Percentiles rank a stretch among this genome's conserved stretches.
These are phyloP conservation scores for Notodonta dromedarius DNA, from an alignment of 2,888 invertebrate species.

Conservation along the genomic window DNA sequence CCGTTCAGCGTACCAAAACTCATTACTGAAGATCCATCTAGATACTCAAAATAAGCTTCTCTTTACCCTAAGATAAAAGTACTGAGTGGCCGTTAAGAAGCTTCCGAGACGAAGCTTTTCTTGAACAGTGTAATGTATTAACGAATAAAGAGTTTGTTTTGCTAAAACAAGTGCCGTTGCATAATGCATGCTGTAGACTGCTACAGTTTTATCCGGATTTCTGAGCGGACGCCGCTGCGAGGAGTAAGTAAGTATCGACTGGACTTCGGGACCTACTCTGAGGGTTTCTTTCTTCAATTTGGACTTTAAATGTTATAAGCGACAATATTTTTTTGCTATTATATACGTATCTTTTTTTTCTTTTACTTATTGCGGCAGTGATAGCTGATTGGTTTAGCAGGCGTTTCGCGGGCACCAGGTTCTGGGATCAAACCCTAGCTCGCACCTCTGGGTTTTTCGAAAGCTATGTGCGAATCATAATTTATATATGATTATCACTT, in stretches of 20 bases:
- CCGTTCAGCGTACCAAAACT: neutral
- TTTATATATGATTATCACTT: no score
- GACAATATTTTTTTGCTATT: no score
- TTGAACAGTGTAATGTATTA: constrained; percentile 11
- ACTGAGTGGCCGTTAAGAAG: constrained; percentile 4
- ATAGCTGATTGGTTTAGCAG: no score
- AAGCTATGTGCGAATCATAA: no score
- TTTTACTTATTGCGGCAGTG: no score
- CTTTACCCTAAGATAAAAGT: constrained; percentile 2
- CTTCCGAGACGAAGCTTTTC: constrained; percentile 4
- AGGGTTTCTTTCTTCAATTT: no score
- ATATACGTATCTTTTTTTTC: no score
- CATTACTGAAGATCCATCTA: neutral
- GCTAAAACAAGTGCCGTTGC: constrained; percentile 10
- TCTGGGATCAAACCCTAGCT: no score
- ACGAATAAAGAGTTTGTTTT: constrained; percentile 14
- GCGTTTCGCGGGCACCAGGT: no score
- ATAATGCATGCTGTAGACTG: constrained; percentile 16
- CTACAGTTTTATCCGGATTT: constrained; percentile 18
- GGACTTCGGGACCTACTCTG: neutral
- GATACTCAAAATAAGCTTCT: neutral
- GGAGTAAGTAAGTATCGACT: constrained; percentile 12
- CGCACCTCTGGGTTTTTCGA: no score
- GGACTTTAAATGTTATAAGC: no score
- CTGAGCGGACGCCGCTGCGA: constrained; percentile 5